phyloP scores from a whole-genome alignment of 2,113 vertebrate species.

The Larimichthys polyactis region DNA sequence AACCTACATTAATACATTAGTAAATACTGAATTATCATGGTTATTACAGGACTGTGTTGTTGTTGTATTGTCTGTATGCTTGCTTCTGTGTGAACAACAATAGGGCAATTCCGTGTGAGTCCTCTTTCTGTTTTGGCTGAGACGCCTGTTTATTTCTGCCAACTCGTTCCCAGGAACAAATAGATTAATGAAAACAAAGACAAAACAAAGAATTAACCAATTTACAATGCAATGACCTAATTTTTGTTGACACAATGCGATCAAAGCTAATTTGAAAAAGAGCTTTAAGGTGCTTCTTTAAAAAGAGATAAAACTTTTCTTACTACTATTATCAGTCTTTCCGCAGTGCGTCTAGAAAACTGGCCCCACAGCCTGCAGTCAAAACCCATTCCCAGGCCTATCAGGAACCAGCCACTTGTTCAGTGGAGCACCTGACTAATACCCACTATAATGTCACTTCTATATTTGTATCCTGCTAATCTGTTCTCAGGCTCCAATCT shows the following conservation, averaged over 20 bases:
- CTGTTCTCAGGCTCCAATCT: slow-evolving; percentile 82
- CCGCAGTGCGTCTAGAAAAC: slow-evolving; percentile 59
- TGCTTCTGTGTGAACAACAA: slow-evolving; percentile 15
- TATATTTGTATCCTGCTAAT: slow-evolving; percentile 89
- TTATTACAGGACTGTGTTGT: not conserved
- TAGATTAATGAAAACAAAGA: slow-evolving; percentile 30
- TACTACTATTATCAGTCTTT: slow-evolving; percentile 47
- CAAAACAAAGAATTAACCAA: slow-evolving; percentile 35
- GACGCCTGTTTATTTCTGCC: slow-evolving; percentile 33
- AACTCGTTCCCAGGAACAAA: slow-evolving; percentile 32
- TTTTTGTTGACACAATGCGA: slow-evolving; percentile 7
- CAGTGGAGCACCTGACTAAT: slow-evolving; percentile 85
- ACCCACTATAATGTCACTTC: slow-evolving; percentile 85
- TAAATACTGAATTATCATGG: not conserved
- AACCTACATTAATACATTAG: not conserved
- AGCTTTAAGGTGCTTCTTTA: slow-evolving; percentile 15
- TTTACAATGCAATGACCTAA: slow-evolving; percentile 2
- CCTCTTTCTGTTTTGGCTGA: slow-evolving; percentile 23
- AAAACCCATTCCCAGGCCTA: slow-evolving; percentile 75
- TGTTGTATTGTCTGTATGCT: not conserved
- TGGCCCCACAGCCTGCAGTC: slow-evolving; percentile 48
- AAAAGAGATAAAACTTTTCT: slow-evolving; percentile 38
- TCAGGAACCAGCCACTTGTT: slow-evolving; percentile 84
- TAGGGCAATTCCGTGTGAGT: not conserved
- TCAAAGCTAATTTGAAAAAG: slow-evolving; percentile 20